A percentile compares a stretch with the other conserved stretches of the same genome.
Conservation (phyloP, 2,888 invertebrate species). For the Euphydryas editha region DNA sequence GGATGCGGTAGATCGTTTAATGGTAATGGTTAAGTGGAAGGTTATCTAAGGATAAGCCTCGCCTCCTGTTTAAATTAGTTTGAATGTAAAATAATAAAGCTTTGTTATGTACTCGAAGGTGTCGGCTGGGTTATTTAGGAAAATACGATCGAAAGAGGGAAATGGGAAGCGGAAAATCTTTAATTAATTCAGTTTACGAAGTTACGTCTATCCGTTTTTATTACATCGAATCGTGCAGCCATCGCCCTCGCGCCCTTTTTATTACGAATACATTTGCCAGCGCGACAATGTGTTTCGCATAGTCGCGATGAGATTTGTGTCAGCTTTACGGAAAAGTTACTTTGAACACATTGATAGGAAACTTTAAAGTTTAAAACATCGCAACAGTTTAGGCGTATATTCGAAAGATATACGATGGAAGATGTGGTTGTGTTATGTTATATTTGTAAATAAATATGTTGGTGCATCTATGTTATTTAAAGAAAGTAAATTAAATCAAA, state of each 20-base stretch:
- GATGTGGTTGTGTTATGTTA: too few species aligned
- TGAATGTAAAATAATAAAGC: neutral
- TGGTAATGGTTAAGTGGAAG: conserved; percentile 26
- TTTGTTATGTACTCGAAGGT: neutral
- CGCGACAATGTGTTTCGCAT: too few species aligned
- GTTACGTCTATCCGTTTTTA: neutral
- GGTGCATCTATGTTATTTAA: too few species aligned
- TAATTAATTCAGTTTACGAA: neutral
- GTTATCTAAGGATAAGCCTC: conserved; percentile 33
- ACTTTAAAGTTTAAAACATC: too few species aligned
- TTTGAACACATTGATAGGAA: too few species aligned
- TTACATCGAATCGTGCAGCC: neutral
- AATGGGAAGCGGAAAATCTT: neutral
- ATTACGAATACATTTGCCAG: too few species aligned
- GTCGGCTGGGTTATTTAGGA: neutral
- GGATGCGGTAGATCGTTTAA: conserved; percentile 29
- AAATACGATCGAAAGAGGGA: neutral
- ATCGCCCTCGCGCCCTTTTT: neutral
- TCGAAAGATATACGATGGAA: too few species aligned
- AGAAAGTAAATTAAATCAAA: too few species aligned
- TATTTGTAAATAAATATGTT: too few species aligned
- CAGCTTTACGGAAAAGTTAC: too few species aligned
- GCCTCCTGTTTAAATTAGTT: conserved; percentile 37
- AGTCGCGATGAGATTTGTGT: too few species aligned
- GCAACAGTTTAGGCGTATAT: too few species aligned